phyloP scores from a whole-genome alignment of 2,888 invertebrate genomes.

The Nycteola revayana region DNA sequence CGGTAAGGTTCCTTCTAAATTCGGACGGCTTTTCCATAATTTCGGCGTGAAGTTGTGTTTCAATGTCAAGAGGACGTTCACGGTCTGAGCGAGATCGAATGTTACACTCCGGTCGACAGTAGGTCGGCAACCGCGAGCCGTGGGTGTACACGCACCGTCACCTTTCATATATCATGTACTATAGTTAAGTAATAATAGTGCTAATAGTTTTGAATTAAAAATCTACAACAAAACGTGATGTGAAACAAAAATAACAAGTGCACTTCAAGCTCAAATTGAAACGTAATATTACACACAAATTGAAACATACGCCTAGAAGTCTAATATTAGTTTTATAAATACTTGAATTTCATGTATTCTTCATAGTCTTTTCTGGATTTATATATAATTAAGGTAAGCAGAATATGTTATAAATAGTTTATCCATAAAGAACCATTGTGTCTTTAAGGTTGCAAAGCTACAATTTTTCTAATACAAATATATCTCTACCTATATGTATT shows the following conservation, averaged over 20 bases:
- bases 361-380: slow-evolving; percentile 42
- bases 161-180: slow-evolving; percentile 38
- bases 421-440: too few relatives aligned
- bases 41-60: slow-evolving; percentile 36
- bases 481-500: too few relatives aligned
- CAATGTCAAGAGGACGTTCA: slow-evolving; percentile 45
- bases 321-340: slow-evolving; percentile 49
- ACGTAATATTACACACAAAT: slow-evolving; percentile 16
- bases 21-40: slow-evolving; percentile 19
- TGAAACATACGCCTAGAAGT: slow-evolving; percentile 41
- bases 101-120: slow-evolving; percentile 44
- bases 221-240: slow-evolving; percentile 51
- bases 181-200: slow-evolving; percentile 40
- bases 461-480: too few relatives aligned
- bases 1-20: slow-evolving; percentile 7
- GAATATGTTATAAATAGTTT: too few relatives aligned
- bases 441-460: too few relatives aligned
- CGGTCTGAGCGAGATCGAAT: slow-evolving; percentile 41
- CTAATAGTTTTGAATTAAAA: slow-evolving; percentile 35
- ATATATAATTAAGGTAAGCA: slow-evolving; percentile 51
- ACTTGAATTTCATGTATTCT: slow-evolving; percentile 51
- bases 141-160: slow-evolving; percentile 34
- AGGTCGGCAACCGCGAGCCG: slow-evolving; percentile 44
- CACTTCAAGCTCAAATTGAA: slow-evolving; percentile 23
- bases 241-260: slow-evolving; percentile 39